Conservation (phyloP, 2,797 vertebrate species). For the Gymnopithys bicolor region DNA sequence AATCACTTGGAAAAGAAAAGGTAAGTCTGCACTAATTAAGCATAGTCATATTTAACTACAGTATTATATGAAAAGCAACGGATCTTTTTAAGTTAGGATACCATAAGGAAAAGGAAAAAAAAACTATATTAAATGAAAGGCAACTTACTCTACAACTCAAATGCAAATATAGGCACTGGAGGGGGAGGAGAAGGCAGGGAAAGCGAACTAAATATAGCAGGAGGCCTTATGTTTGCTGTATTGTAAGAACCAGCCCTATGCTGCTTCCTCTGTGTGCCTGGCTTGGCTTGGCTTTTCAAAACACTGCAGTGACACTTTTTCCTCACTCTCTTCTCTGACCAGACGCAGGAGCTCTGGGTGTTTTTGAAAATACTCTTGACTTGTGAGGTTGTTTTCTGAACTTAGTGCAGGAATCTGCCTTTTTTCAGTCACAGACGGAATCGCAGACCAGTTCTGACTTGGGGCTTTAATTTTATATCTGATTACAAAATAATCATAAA, state of each 20-base stretch:
- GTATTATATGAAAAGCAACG: not conserved
- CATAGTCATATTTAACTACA: not conserved
- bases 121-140: not conserved
- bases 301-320: not conserved
- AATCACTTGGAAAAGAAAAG: not conserved
- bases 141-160: not conserved
- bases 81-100: not conserved
- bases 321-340: not conserved
- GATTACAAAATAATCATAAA: not conserved
- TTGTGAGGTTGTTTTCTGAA: not conserved
- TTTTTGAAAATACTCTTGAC: not conserved
- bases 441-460: not conserved
- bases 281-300: not conserved
- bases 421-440: not conserved
- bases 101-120: not conserved
- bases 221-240: not conserved
- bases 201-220: slow-evolving; percentile 38
- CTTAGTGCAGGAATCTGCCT: not conserved
- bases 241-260: not conserved
- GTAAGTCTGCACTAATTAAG: not conserved
- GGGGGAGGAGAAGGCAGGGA: not conserved
- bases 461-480: not conserved
- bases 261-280: not conserved
- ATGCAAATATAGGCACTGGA: not conserved
- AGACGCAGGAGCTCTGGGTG: not conserved